Conservation (phyloP, 2,888 invertebrate species). For the Hylaea fasciaria region DNA sequence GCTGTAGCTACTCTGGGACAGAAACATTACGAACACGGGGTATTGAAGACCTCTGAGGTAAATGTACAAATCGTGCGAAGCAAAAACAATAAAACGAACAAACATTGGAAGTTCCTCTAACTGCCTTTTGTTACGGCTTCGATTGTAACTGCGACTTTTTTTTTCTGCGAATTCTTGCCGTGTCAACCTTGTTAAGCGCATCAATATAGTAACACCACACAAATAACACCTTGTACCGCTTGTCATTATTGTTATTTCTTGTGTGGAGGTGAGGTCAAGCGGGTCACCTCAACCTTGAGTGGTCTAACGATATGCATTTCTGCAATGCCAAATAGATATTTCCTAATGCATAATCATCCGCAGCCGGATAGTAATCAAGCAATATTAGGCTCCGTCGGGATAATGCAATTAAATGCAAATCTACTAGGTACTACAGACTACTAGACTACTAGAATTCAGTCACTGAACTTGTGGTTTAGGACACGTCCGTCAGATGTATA, state of each 20-base stretch:
- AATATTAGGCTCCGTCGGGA: neutral
- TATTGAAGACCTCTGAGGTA: no score
- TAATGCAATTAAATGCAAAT: neutral
- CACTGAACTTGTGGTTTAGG: no score
- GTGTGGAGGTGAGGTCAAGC: constrained; percentile 26
- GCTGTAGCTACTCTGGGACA: constrained; percentile 19
- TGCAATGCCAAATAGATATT: neutral
- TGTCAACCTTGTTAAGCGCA: constrained; percentile 23
- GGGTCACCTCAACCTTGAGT: constrained; percentile 24
- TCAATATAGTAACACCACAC: neutral
- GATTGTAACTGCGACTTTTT: constrained; percentile 27
- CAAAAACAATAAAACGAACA: constrained; percentile 1
- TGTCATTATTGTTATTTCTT: constrained; percentile 1
- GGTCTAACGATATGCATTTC: constrained; percentile 26
- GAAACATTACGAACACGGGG: no score
- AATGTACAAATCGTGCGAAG: no score
- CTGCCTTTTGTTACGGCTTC: constrained; percentile 44
- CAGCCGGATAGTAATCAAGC: neutral
- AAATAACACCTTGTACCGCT: neutral
- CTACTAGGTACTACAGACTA: no score
- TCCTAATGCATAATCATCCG: neutral
- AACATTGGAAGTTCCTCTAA: constrained; percentile 42
- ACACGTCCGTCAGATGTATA: no score
- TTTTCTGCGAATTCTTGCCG: constrained; percentile 28
- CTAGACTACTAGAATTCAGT: no score